Conservation (phyloP, 2,797 vertebrate genomes). For the Phoebastria nigripes region DNA sequence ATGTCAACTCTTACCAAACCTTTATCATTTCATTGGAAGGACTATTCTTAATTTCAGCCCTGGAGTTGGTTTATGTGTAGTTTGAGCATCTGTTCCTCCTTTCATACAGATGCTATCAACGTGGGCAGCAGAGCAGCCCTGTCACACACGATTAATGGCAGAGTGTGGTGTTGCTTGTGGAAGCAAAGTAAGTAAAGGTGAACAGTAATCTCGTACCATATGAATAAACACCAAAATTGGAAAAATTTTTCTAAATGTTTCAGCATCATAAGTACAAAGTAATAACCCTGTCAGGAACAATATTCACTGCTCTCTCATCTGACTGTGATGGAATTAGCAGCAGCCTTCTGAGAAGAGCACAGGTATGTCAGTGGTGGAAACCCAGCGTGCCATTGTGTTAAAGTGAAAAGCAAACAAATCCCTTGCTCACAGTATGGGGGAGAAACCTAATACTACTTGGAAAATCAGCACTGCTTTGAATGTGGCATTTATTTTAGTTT, state of each 20-base stretch:
- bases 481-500: background rate
- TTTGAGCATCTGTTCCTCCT: background rate
- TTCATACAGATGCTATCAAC: slow-evolving; percentile 1
- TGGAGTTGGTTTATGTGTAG: background rate
- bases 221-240: slow-evolving; percentile 18
- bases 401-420: slow-evolving; percentile 11
- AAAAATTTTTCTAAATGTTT: slow-evolving; percentile 39
- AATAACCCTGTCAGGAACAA: slow-evolving; percentile 43
- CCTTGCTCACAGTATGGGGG: background rate
- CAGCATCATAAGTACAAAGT: slow-evolving; percentile 14
- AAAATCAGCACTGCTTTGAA: background rate
- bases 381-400: background rate
- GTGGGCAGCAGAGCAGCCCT: background rate
- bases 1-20: background rate
- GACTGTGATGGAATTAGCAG: background rate
- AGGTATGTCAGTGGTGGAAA: background rate
- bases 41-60: slow-evolving; percentile 17
- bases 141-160: slow-evolving; percentile 41
- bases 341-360: background rate
- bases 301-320: background rate
- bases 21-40: background rate
- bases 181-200: background rate
- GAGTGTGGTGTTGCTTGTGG: background rate
- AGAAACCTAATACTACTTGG: background rate
- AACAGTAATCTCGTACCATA: background rate